Evolutionary conservation across 1,140 invertebrate species (phyloP).

Genomic region (Saccostrea cuccullata): DNA sequence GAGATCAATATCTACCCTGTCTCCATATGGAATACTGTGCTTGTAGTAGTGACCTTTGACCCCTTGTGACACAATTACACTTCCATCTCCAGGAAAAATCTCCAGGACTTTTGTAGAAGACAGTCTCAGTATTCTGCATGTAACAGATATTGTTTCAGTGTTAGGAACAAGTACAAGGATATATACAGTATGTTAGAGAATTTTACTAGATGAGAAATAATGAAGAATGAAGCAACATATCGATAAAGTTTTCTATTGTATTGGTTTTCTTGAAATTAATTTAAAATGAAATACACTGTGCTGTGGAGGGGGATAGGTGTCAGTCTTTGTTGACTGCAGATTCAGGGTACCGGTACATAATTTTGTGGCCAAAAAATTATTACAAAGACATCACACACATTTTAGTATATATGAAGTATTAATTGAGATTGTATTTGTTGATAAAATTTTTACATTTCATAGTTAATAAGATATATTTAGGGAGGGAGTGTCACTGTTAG

Average conservation of each 20-base stretch:
- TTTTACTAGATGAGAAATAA: background rate
- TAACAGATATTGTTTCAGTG: background rate
- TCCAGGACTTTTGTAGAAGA: slow-evolving; percentile 62
- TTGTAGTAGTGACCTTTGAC: slow-evolving; percentile 58
- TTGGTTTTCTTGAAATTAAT: background rate
- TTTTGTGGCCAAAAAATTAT: too few relatives aligned
- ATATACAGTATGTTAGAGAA: background rate
- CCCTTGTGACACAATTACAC: slow-evolving; percentile 69
- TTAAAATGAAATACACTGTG: too few relatives aligned
- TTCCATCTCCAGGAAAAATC: slow-evolving; percentile 72
- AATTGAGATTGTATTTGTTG: too few relatives aligned
- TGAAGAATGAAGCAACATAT: background rate
- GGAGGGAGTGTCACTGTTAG: too few relatives aligned
- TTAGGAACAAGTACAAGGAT: background rate
- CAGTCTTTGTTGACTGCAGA: too few relatives aligned
- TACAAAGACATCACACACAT: too few relatives aligned
- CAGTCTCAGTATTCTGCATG: slow-evolving; percentile 56
- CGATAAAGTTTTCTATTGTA: background rate
- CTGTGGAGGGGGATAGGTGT: too few relatives aligned
- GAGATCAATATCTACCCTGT: background rate
- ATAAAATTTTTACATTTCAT: background rate
- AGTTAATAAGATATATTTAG: background rate
- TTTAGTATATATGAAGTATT: too few relatives aligned
- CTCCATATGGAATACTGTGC: slow-evolving; percentile 49
- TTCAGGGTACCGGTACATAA: too few relatives aligned